phyloP scores from a whole-genome alignment of 2,888 invertebrate genomes.

The Drosophila borborema region DNA sequence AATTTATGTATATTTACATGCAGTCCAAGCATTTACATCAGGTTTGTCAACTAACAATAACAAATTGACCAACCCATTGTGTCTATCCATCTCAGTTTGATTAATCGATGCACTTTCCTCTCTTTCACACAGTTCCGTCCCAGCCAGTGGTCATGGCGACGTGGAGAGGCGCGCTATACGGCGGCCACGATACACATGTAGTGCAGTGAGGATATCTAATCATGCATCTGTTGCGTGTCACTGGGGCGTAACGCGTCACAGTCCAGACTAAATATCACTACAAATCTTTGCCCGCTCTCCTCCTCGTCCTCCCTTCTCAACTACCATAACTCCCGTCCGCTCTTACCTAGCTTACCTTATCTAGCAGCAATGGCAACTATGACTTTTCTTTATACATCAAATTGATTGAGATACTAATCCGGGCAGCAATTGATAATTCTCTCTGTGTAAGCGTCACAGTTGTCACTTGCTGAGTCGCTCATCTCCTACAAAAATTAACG shows the following conservation, averaged over 20 bases:
- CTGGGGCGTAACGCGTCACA: conserved; percentile 17
- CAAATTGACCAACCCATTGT: neutral
- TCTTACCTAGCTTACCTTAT: too few species aligned
- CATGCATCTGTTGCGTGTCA: conserved; percentile 37
- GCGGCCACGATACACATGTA: conserved; percentile 98
- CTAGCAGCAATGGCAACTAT: conserved; percentile 3
- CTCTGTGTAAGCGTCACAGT: conserved; percentile 1
- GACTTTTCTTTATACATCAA: neutral
- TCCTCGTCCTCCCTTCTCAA: neutral
- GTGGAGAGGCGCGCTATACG: conserved; percentile 96
- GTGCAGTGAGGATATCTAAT: conserved; percentile 18
- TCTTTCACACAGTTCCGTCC: conserved; percentile 93
- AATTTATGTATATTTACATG: conserved; percentile 72
- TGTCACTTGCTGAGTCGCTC: neutral
- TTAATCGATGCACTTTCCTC: conserved; percentile 13
- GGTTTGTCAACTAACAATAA: conserved; percentile 74
- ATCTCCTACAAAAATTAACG: neutral
- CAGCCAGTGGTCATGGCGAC: conserved; percentile 95
- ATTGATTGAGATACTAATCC: neutral
- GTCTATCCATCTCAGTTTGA: neutral
- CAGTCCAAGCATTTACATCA: conserved; percentile 85
- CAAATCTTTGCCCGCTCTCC: conserved; percentile 4
- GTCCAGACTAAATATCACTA: conserved; percentile 17
- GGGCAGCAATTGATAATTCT: neutral
- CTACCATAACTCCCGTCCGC: neutral